Evolutionary conservation across 1,140 invertebrate species (phyloP).

Genomic region (Drosophila obscura): DNA sequence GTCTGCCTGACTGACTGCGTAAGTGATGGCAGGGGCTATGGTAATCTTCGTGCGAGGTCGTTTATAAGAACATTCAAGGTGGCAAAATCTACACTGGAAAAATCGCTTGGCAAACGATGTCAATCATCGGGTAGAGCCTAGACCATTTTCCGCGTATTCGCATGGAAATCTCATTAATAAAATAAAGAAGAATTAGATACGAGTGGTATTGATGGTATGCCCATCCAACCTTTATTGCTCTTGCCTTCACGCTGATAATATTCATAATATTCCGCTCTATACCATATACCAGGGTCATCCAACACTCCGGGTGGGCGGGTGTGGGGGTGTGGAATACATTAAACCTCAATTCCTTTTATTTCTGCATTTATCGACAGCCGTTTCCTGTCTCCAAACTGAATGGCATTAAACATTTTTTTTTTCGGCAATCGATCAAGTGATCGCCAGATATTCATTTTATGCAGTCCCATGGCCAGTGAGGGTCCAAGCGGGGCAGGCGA

Average conservation of each 20-base stretch:
- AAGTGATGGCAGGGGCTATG: not conserved
- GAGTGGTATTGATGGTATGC: slow-evolving; percentile 4
- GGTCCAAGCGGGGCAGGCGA: not conserved
- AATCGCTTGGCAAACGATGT: too few relatives aligned
- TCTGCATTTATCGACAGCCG: slow-evolving; percentile 22
- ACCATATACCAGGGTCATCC: too few relatives aligned
- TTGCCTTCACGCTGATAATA: slow-evolving; percentile 3
- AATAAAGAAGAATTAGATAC: not conserved
- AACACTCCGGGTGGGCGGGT: too few relatives aligned
- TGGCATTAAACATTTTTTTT: slow-evolving; percentile 47
- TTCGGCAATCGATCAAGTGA: slow-evolving; percentile 33
- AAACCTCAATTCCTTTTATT: slow-evolving; percentile 14
- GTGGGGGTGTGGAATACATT: slow-evolving; percentile 15
- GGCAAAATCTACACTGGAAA: slow-evolving; percentile 2
- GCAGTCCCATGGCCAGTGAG: not conserved
- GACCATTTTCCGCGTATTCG: too few relatives aligned
- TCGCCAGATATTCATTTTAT: slow-evolving; percentile 46
- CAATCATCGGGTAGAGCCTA: too few relatives aligned
- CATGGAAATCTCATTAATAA: not conserved
- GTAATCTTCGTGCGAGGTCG: slow-evolving; percentile 4
- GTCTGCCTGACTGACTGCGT: not conserved
- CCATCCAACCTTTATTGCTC: too few relatives aligned
- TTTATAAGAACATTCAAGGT: not conserved
- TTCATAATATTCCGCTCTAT: slow-evolving; percentile 31
- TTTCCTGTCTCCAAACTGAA: slow-evolving; percentile 41